Evolutionary conservation across 2,797 vertebrate genomes (phyloP).

Genomic region (Sebastes elongatus): DNA sequence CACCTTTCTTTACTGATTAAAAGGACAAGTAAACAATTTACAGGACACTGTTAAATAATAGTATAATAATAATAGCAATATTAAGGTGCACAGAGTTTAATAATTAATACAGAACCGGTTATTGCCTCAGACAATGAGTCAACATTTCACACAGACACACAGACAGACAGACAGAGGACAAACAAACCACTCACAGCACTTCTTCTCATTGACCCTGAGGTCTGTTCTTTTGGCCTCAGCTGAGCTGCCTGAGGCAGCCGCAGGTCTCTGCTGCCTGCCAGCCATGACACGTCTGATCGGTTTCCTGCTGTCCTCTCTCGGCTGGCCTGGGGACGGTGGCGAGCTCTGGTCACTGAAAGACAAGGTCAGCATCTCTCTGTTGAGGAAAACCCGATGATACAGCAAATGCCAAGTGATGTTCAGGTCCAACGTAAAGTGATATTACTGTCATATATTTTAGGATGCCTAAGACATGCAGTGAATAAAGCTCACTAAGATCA

Average conservation of each 20-base stretch:
- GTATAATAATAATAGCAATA: neutral
- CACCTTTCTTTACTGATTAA: neutral
- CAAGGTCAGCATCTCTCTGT: slow-evolving; percentile 47
- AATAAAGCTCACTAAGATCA: neutral
- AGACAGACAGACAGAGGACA: neutral
- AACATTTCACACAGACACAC: neutral
- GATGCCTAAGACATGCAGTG: neutral
- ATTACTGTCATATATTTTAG: neutral
- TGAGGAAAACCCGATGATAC: neutral
- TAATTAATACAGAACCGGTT: neutral
- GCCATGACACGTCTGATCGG: slow-evolving; percentile 55
- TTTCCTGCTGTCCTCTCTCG: slow-evolving; percentile 12
- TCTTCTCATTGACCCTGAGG: slow-evolving; percentile 69
- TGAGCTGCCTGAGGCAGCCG: slow-evolving; percentile 14
- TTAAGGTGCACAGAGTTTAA: neutral
- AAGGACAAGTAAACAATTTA: neutral
- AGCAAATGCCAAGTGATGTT: neutral
- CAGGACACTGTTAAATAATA: neutral
- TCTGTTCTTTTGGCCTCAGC: slow-evolving; percentile 60
- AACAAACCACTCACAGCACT: slow-evolving; percentile 77
- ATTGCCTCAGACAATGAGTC: neutral
- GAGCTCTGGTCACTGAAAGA: slow-evolving; percentile 15
- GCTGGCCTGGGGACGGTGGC: neutral
- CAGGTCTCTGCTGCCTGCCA: slow-evolving; percentile 43
- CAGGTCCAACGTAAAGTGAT: neutral